These are phyloP conservation scores for Ceratitis capitata DNA, from an alignment of 1,140 invertebrate genomes.

Conservation along the genomic window DNA sequence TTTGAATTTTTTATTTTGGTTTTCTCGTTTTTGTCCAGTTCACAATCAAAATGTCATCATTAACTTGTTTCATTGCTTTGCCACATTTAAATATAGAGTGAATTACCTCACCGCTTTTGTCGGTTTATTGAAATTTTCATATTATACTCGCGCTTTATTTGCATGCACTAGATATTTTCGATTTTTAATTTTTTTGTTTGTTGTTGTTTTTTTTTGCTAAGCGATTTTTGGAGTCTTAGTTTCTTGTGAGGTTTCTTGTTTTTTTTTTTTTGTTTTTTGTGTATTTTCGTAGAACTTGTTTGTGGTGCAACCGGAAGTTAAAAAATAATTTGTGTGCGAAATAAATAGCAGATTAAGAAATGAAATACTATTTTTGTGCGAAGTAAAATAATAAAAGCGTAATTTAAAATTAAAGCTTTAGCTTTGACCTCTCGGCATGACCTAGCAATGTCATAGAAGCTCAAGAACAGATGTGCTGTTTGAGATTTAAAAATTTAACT, in stretches of 20 bases:
- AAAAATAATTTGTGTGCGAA: background rate
- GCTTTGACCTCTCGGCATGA: background rate
- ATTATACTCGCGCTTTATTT: background rate
- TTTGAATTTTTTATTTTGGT: background rate
- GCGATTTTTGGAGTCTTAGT: too few species aligned
- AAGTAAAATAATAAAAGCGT: background rate
- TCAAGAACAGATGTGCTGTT: too few species aligned
- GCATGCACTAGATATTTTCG: background rate
- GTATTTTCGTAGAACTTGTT: background rate
- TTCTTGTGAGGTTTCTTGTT: too few species aligned
- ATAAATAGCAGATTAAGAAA: background rate
- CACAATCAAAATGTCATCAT: slow-evolving; percentile 17
- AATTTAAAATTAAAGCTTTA: background rate
- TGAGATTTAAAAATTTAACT: background rate
- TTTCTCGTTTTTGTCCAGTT: background rate
- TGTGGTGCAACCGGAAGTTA: background rate
- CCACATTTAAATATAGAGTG: background rate
- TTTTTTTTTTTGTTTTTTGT: background rate
- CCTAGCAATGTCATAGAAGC: too few species aligned
- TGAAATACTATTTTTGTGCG: background rate
- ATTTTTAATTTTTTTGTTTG: background rate
- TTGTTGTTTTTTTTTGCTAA: background rate
- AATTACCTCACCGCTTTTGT: slow-evolving; percentile 31
- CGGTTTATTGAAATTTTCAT: background rate
- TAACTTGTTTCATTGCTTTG: background rate